These are phyloP conservation scores for Ceramica pisi DNA, from an alignment of 2,888 invertebrate species.

Conservation along the genomic window DNA sequence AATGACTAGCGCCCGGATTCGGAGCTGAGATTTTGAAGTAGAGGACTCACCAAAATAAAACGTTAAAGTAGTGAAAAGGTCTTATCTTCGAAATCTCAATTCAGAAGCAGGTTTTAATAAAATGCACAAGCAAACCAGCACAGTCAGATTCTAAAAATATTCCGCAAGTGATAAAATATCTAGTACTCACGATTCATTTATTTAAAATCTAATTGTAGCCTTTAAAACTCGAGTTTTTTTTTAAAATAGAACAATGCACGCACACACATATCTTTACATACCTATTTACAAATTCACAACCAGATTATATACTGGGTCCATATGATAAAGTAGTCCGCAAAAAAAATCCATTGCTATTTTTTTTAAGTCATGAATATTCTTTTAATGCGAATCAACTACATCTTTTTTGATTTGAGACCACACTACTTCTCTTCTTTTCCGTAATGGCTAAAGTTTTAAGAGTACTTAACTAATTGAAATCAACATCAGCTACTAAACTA, in stretches of 20 bases:
- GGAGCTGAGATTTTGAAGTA: background rate
- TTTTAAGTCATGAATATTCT: background rate
- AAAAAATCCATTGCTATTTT: background rate
- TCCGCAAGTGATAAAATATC: slow-evolving; percentile 2
- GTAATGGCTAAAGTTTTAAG: background rate
- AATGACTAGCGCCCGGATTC: background rate
- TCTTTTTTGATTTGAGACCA: slow-evolving; percentile 18
- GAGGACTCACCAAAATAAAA: background rate
- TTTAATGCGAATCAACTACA: background rate
- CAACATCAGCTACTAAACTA: slow-evolving; percentile 21
- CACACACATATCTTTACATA: slow-evolving; percentile 45
- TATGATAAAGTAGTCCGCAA: slow-evolving; percentile 19
- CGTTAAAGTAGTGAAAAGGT: background rate
- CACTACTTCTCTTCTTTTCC: slow-evolving; percentile 22
- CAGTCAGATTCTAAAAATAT: background rate
- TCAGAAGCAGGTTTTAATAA: background rate
- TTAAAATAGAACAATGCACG: slow-evolving; percentile 37
- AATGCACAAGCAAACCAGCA: slow-evolving; percentile 2
- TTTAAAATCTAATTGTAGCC: background rate
- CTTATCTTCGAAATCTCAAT: background rate
- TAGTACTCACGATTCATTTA: background rate
- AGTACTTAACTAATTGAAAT: background rate
- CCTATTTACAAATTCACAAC: slow-evolving; percentile 58
- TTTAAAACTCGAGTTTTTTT: slow-evolving; percentile 21
- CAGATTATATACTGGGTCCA: slow-evolving; percentile 36